These are phyloP conservation scores for Cetoscarus ocellatus DNA, from an alignment of 2,797 vertebrate genomes.

Conservation along the genomic window DNA sequence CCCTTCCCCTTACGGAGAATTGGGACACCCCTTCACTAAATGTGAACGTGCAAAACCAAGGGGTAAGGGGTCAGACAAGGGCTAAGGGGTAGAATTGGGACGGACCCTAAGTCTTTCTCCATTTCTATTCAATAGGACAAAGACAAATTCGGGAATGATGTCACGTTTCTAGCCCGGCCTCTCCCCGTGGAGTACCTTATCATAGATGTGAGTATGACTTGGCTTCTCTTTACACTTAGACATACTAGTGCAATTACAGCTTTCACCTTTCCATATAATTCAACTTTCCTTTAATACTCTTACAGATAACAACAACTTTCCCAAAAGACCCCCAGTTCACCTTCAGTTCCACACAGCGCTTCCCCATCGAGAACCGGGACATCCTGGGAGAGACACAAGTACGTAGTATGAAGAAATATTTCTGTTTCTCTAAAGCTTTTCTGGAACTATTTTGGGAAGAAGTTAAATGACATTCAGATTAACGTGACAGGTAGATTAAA, in stretches of 20 bases:
- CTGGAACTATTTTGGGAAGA: no score
- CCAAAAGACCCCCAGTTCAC: slow-evolving; percentile 98
- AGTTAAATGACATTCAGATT: no score
- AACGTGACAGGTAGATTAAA: no score
- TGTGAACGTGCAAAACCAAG: no score
- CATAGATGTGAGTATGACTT: slow-evolving; percentile 91
- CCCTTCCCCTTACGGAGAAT: no score
- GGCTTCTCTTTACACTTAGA: neutral
- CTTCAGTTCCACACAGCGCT: slow-evolving; percentile 93
- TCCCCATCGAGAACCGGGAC: slow-evolving; percentile 96
- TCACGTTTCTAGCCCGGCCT: slow-evolving; percentile 96
- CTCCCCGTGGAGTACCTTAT: slow-evolving; percentile 98
- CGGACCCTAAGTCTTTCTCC: neutral
- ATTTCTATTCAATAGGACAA: slow-evolving; percentile 84
- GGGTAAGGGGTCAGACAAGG: no score
- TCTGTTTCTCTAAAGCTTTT: neutral
- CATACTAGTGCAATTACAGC: neutral
- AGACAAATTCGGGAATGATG: slow-evolving; percentile 99
- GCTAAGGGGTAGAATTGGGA: neutral
- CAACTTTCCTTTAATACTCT: neutral
- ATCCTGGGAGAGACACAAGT: slow-evolving; percentile 94
- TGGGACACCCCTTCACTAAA: no score
- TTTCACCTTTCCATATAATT: neutral
- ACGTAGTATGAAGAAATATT: neutral
- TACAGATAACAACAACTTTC: slow-evolving; percentile 97